A percentile compares a stretch with the other conserved stretches of the same genome.
Evolutionary conservation across 2,888 invertebrate species (phyloP).

Genomic region (Julus scanicus): DNA sequence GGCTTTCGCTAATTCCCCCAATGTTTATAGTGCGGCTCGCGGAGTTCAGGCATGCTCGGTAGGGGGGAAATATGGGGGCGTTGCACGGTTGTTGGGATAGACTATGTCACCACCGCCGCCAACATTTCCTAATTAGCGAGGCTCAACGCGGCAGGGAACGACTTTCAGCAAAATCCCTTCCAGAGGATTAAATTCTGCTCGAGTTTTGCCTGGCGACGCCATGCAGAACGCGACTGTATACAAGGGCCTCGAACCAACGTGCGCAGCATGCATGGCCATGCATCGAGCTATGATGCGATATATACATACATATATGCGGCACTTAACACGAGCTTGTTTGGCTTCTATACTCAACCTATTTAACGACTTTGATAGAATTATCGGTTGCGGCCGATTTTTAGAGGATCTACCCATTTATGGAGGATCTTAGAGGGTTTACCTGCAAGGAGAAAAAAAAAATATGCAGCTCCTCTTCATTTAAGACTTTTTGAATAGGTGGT

Average conservation of each 20-base stretch:
- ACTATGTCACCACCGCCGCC: background rate
- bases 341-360: too few species aligned
- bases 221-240: background rate
- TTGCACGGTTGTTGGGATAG: background rate
- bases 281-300: background rate
- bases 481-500: too few species aligned
- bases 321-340: too few species aligned
- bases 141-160: background rate
- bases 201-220: background rate
- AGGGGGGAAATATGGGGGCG: background rate
- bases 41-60: background rate
- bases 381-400: too few species aligned
- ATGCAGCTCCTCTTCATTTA: too few species aligned
- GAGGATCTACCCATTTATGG: too few species aligned
- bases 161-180: background rate
- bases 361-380: too few species aligned
- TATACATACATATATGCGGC: too few species aligned
- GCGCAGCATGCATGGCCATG: background rate
- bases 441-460: too few species aligned
- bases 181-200: background rate
- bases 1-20: background rate
- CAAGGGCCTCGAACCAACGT: too few species aligned
- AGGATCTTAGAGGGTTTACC: too few species aligned
- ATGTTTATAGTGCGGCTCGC: background rate
- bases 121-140: background rate